These are phyloP conservation scores for Campaea margaritaria DNA, from an alignment of 2,888 invertebrate genomes.

Conservation along the genomic window DNA sequence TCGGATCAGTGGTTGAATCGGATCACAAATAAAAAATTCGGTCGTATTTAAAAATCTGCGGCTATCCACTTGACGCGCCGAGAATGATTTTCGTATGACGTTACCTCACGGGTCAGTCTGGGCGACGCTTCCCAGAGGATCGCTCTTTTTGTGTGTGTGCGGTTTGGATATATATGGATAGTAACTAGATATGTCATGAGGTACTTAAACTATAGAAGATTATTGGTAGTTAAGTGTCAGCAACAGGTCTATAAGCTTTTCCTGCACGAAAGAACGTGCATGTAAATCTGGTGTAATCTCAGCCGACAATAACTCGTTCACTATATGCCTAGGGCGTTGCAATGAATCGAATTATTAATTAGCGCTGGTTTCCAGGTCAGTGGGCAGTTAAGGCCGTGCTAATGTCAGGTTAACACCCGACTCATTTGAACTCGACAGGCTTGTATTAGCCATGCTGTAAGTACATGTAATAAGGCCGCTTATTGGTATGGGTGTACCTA, in stretches of 20 bases:
- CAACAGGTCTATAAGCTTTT: background rate
- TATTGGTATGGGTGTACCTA: background rate
- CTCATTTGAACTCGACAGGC: constrained; percentile 47
- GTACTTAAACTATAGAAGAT: too few relatives aligned
- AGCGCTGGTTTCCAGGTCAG: constrained; percentile 69
- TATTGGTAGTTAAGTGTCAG: background rate
- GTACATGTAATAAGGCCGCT: background rate
- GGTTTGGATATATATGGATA: too few relatives aligned
- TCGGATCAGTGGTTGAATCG: too few relatives aligned
- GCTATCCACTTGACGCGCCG: too few relatives aligned
- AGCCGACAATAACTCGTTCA: background rate
- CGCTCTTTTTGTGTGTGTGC: too few relatives aligned
- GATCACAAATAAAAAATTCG: too few relatives aligned
- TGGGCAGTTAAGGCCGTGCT: constrained; percentile 68
- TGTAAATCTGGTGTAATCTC: background rate
- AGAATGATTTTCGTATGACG: too few relatives aligned
- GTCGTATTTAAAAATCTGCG: too few relatives aligned
- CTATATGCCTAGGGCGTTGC: constrained; percentile 38
- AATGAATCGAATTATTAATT: constrained; percentile 64
- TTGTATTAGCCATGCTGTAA: constrained; percentile 3
- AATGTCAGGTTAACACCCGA: constrained; percentile 63
- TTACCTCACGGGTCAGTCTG: too few relatives aligned
- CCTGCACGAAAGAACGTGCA: background rate
- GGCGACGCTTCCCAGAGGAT: too few relatives aligned
- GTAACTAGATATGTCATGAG: too few relatives aligned